Evolutionary conservation across 2,797 vertebrate species (phyloP), one percentile per base, ranked within the genome.

Genomic region (Darevskia mixta): DNA sequence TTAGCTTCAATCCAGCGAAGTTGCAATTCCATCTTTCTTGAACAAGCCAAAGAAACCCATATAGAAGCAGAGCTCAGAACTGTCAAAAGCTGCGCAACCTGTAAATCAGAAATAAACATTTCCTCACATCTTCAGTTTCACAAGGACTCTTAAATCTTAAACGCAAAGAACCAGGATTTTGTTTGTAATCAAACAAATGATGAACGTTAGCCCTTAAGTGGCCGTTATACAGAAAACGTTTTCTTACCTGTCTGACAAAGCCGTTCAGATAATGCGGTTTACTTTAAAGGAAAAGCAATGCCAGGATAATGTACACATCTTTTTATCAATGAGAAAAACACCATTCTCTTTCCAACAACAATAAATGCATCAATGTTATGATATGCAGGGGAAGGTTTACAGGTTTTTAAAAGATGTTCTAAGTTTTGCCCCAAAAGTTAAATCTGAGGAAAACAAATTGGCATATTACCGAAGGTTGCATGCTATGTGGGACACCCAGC

Each of bases 221-320:
- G 93, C 89, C 93, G 95, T 93, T 95, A 89, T 69, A 71, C 86
- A 95, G 87, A 92, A 92, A 93, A 83, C 87, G 91, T 91, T 86
- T 90, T 93, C 83, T 91, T 86, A 90, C 85, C 91, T 92, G 58
- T 73, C 23, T 85, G 49, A 83, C 82, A 90, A 90, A 94, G 76
- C 58, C 72, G 88, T 91, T 87, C 81, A 86, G 76, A 92, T 88
- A 89, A 88, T 78, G 25, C 79, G 71, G 35, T 87, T 89, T 84
- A 91, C 83, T 93, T 94, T 87, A 92, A 78, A 75, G 91, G 86
- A 90, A 86, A 75, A 78, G 64, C 61, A 87, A 80, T 0, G 20
- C 92, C 91, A 88, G 29, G 93, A 78, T 88, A 91, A 94, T 87
- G 80, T 86, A 27, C 90, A 85, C 75, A 43, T 43, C 41, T 6